These are phyloP conservation scores for Capra hircus DNA, from an alignment of 2,113 vertebrate genomes.

Conservation along the genomic window DNA sequence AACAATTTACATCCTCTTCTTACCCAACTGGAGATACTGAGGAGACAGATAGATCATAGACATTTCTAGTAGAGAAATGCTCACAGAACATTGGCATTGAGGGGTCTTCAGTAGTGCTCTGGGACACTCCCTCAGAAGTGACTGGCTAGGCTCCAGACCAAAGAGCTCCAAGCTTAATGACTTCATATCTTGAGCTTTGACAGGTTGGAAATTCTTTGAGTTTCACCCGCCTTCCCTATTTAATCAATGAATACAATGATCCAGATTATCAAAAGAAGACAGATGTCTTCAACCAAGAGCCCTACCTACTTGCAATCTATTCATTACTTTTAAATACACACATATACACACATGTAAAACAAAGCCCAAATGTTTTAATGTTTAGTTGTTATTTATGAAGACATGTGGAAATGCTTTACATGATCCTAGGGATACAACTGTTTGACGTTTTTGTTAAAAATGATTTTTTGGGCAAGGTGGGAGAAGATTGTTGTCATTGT, in stretches of 20 bases:
- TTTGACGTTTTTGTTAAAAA: background rate
- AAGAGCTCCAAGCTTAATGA: background rate
- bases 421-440: background rate
- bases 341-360: background rate
- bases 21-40: background rate
- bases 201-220: background rate
- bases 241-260: background rate
- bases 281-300: background rate
- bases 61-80: background rate
- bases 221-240: background rate
- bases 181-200: background rate
- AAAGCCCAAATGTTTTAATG: background rate
- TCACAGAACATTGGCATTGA: background rate
- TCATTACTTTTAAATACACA: background rate
- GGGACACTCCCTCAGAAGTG: background rate
- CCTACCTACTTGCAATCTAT: background rate
- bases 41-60: background rate
- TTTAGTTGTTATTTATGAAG: constrained; percentile 14
- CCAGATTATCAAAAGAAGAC: background rate
- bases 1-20: background rate
- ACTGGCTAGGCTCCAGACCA: background rate
- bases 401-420: background rate
- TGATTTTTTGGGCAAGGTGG: background rate
- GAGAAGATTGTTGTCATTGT: background rate
- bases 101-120: background rate